A percentile compares a stretch with the other conserved stretches of the same genome.
These are phyloP conservation scores for Nanorana parkeri DNA, from an alignment of 2,113 vertebrate genomes.

Conservation along the genomic window DNA sequence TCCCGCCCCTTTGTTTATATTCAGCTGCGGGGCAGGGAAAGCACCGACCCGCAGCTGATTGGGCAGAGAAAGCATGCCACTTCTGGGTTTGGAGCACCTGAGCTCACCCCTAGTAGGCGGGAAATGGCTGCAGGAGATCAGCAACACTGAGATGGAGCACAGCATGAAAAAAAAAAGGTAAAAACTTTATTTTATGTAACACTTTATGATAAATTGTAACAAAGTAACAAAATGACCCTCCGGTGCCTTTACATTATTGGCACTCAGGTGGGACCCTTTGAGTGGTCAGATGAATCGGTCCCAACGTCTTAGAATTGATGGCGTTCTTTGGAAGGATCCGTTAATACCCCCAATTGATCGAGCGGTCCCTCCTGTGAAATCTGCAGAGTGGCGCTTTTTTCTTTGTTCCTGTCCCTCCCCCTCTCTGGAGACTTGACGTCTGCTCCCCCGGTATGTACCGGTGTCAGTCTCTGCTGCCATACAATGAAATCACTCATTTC, in stretches of 20 bases:
- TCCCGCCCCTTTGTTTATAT: too few species aligned
- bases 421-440: background rate
- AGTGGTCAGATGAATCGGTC: conserved; percentile 14
- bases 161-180: too few species aligned
- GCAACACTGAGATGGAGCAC: too few species aligned
- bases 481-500: background rate
- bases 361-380: background rate
- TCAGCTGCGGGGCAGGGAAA: too few species aligned
- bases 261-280: conserved; percentile 10
- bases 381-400: background rate
- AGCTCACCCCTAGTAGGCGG: too few species aligned
- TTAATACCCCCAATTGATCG: conserved; percentile 18
- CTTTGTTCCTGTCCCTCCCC: background rate
- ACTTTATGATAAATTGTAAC: too few species aligned
- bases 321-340: background rate
- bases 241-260: conserved; percentile 11
- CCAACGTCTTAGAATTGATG: conserved; percentile 13
- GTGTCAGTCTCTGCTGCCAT: conserved; percentile 5
- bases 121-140: too few species aligned
- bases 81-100: too few species aligned
- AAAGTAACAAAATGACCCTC: conserved; percentile 23
- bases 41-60: too few species aligned
- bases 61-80: too few species aligned
- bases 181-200: too few species aligned
- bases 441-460: background rate